phyloP scores from a whole-genome alignment of 92 coral and sea anemone species.

The Isaurus tuberculatus region DNA sequence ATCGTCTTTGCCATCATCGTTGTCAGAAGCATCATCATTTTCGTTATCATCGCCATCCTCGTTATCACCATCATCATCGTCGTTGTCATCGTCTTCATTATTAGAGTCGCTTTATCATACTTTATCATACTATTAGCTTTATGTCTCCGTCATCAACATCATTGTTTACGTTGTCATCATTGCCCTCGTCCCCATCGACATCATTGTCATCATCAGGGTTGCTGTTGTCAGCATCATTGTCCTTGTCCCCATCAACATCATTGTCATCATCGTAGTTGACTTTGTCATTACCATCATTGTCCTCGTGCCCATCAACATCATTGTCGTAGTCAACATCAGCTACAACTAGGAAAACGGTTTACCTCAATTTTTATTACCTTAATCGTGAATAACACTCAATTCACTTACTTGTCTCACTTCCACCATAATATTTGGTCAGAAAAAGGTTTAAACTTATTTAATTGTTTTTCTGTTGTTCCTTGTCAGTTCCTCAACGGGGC shows the following conservation, averaged over 20 bases:
- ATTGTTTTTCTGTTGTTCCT: slow-evolving; percentile 1
- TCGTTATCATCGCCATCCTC: background rate
- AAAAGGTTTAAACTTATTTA: background rate
- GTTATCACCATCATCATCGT: background rate
- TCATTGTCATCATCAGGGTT: background rate
- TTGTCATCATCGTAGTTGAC: background rate
- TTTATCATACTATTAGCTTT: too few species aligned
- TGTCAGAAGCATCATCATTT: background rate
- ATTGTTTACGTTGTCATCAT: background rate
- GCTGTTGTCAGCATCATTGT: background rate
- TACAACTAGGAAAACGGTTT: too few species aligned
- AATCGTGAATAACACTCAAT: too few species aligned
- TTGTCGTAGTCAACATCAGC: too few species aligned
- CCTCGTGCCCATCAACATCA: too few species aligned
- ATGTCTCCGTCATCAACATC: too few species aligned
- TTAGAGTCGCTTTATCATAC: background rate
- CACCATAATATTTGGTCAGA: background rate
- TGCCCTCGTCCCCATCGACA: background rate
- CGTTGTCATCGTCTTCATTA: background rate
- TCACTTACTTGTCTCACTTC: background rate
- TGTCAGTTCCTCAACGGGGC: slow-evolving; percentile 65
- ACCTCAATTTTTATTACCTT: too few species aligned
- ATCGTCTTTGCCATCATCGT: background rate
- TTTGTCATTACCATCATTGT: too few species aligned
- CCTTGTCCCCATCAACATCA: background rate